These are phyloP conservation scores for Gallinago jamesoni DNA, from an alignment of 2,113 vertebrate genomes.

Conservation along the genomic window DNA sequence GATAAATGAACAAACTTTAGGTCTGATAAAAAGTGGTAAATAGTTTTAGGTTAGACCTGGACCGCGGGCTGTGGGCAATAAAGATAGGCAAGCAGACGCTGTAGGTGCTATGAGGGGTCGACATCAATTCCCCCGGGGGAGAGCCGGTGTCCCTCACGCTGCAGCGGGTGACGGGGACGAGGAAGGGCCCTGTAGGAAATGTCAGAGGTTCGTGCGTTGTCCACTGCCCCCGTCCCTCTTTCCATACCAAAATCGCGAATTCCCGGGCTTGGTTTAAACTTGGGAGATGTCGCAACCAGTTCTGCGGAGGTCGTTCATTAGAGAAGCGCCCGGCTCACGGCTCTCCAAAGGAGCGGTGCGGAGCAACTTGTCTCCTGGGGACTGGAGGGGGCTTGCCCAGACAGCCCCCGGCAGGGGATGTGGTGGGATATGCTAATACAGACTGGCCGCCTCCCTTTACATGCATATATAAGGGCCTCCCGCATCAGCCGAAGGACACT, in stretches of 20 bases:
- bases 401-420: slow-evolving; percentile 69
- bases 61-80: background rate
- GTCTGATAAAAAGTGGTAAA: background rate
- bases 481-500: slow-evolving; percentile 76
- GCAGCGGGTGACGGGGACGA: background rate
- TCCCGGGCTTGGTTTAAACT: background rate
- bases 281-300: background rate
- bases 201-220: rapidly evolving
- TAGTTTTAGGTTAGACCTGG: background rate
- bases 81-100: background rate
- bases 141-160: background rate
- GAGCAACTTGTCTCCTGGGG: slow-evolving; percentile 57
- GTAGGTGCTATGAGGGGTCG: background rate
- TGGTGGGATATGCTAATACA: slow-evolving; percentile 90
- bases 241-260: background rate
- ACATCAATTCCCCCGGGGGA: background rate
- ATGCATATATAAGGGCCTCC: slow-evolving; percentile 84
- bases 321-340: background rate
- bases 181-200: background rate
- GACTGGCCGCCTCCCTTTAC: slow-evolving; percentile 81
- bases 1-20: background rate
- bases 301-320: background rate
- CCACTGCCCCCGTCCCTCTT: background rate
- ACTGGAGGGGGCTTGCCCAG: slow-evolving; percentile 59
- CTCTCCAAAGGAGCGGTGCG: slow-evolving; percentile 24